Evolutionary conservation across 2,888 invertebrate genomes (phyloP).

Genomic region (Dendrolimus pini): DNA sequence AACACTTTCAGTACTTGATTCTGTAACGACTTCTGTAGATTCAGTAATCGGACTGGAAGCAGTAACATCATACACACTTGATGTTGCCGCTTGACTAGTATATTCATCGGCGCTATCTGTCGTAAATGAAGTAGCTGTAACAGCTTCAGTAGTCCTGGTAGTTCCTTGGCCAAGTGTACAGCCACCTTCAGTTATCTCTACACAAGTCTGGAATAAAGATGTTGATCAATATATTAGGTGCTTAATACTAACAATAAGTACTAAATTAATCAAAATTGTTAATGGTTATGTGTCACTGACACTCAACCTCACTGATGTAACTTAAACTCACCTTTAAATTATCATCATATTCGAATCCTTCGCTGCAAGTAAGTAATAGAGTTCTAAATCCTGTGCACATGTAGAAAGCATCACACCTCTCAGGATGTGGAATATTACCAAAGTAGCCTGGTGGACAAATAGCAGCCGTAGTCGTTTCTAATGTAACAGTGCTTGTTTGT

Average conservation of each 20-base stretch:
- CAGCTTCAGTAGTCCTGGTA: neutral
- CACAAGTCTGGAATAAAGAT: conserved; percentile 15
- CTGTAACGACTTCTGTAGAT: neutral
- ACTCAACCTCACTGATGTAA: no score
- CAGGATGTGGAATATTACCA: conserved; percentile 28
- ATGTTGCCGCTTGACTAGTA: no score
- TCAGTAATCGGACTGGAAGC: neutral
- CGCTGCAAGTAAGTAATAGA: conserved; percentile 19
- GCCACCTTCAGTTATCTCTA: conserved; percentile 20
- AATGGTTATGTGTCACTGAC: no score
- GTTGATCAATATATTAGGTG: neutral
- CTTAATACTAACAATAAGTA: no score
- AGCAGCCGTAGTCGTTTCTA: conserved; percentile 2
- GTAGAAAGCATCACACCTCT: conserved; percentile 25
- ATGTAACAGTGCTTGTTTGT: conserved; percentile 4
- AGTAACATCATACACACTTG: no score
- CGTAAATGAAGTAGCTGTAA: neutral
- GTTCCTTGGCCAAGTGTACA: conserved; percentile 14
- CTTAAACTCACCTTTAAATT: conserved; percentile 14
- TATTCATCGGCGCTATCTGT: neutral
- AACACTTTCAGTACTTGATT: neutral
- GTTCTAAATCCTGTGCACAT: conserved; percentile 22
- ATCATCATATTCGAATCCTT: conserved; percentile 30
- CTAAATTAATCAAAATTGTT: no score
- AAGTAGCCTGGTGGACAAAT: conserved; percentile 24